Evolutionary conservation across 2,888 invertebrate species (phyloP), one percentile per base, ranked within the genome.

Genomic region (Ennomos erosarius): DNA sequence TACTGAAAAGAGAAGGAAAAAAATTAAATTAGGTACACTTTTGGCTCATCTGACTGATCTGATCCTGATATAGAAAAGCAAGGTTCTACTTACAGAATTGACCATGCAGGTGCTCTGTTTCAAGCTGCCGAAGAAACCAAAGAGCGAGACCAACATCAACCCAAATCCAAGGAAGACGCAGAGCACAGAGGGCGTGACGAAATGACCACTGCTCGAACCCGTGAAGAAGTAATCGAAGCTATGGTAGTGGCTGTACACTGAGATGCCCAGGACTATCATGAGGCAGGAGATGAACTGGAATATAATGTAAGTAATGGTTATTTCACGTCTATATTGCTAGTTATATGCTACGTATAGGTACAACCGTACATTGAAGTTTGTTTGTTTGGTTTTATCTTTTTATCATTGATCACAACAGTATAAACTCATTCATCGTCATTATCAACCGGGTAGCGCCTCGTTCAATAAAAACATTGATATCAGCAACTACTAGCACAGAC

Each of bases 51-150:
- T 26, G 26, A 1, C 26, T 26, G 4, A 26, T 1, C 26, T 26
- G 26, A 26, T 26, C 26, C 26, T 26, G n/a, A 6, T 26, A 26
- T 26, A 26, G 4, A 26, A 6, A 4, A 10, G 8, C 9, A 42
- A 8, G 26, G 1, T 11, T 8, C 10, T 49, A 73, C 90, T 73
- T 71, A 95, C 95, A 80, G 92, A 81, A 63, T 95, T 94, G 35
- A 95, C 94, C 86, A 95, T 90, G 70, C 94, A 94, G 4, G 97
- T 96, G 84, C 97, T 97, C 81, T 96, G 95, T 75, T 94, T 96
- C 70, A 96, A 86, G 5, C 97, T 97, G 35, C 97, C 97, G 70
- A 96, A 95, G 85, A 97, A 97, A 35, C 97, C 98, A 68, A 97
- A 96, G 69, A 96, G 94, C 0, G 97, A 96, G 10, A 98, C 93